phyloP scores from a whole-genome alignment of 2,888 invertebrate species.

The Caenorhabditis becei region DNA sequence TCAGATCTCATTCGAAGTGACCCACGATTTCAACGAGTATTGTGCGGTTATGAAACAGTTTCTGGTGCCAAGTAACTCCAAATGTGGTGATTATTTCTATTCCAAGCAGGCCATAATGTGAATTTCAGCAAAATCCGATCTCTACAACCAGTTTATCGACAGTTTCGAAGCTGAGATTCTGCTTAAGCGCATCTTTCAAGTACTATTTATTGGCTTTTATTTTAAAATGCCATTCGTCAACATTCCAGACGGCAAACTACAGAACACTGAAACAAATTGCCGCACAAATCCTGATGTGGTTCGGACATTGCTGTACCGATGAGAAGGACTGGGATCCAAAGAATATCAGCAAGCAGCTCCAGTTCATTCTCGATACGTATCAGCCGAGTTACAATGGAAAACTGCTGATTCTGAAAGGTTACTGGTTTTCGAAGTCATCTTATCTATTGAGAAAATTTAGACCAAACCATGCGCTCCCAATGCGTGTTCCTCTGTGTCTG shows the following conservation, averaged over 20 bases:
- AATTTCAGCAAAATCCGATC: constrained; percentile 4
- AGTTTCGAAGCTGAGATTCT: constrained; percentile 11
- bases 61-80: constrained; percentile 26
- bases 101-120: background rate
- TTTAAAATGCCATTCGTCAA: background rate
- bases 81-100: constrained; percentile 3
- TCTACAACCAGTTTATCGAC: constrained; percentile 13
- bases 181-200: constrained; percentile 29
- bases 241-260: constrained; percentile 27
- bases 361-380: background rate
- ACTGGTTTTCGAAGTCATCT: background rate
- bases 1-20: constrained; percentile 45
- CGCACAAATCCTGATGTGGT: constrained; percentile 42
- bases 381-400: constrained; percentile 8
- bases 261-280: constrained; percentile 40
- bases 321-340: background rate
- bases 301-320: constrained; percentile 19
- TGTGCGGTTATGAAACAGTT: constrained; percentile 33
- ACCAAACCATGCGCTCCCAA: constrained; percentile 43
- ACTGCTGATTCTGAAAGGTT: constrained; percentile 29
- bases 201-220: background rate
- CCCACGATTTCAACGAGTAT: constrained; percentile 36
- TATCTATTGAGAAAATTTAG: constrained; percentile 11
- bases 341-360: constrained; percentile 1
- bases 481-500: constrained; percentile 55